Evolutionary conservation across 2,797 vertebrate genomes (phyloP).

Genomic region (Trachops cirrhosus): DNA sequence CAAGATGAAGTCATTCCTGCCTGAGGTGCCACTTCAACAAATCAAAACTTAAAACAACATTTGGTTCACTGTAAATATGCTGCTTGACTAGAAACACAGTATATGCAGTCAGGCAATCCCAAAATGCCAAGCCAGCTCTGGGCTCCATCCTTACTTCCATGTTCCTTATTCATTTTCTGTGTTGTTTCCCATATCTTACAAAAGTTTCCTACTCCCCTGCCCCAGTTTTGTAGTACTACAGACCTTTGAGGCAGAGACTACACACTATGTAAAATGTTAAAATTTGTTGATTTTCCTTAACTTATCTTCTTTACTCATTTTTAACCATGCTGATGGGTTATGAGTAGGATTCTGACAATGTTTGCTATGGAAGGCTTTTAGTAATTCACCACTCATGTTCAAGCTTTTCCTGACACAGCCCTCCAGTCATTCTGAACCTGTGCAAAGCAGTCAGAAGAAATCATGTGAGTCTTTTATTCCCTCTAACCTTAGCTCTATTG

Average conservation of each 20-base stretch:
- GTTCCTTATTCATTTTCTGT: not conserved
- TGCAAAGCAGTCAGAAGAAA: not conserved
- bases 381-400: not conserved
- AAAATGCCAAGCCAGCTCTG: not conserved
- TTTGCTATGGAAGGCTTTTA: not conserved
- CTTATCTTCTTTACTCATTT: not conserved
- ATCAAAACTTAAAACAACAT: not conserved
- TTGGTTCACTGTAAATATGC: not conserved
- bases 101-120: not conserved
- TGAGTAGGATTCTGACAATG: not conserved
- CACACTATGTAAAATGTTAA: not conserved
- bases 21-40: not conserved
- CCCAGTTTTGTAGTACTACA: not conserved
- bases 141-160: not conserved
- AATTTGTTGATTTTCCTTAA: not conserved
- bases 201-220: not conserved
- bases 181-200: not conserved
- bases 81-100: not conserved
- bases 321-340: not conserved
- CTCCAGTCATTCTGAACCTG: not conserved
- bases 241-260: not conserved
- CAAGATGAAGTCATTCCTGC: not conserved
- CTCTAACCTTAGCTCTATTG: not conserved
- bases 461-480: not conserved
- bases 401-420: not conserved